Percentiles rank a stretch among this genome's conserved stretches.
Conservation (phyloP, 2,113 vertebrate species). For the Chionomys nivalis region DNA sequence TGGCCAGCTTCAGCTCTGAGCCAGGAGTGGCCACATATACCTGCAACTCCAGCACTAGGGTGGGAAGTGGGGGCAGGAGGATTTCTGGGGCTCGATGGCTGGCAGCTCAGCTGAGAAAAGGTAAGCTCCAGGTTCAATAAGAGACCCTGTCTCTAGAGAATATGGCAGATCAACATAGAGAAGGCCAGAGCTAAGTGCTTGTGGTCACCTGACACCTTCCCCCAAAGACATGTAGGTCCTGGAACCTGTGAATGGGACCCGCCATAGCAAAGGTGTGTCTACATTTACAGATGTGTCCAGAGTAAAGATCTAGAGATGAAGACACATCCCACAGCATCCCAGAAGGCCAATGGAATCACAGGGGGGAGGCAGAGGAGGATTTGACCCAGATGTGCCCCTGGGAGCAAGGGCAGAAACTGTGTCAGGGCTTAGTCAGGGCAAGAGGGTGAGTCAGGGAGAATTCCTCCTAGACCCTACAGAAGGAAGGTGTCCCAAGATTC, state of each 20-base stretch:
- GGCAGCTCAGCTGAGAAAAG: not conserved
- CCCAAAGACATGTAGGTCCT: not conserved
- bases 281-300: no score
- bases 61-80: no score
- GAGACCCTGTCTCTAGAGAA: not conserved
- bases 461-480: not conserved
- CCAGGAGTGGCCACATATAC: not conserved
- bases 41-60: not conserved
- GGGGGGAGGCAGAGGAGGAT: not conserved
- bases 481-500: not conserved
- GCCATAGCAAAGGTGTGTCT: not conserved
- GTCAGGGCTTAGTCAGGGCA: fast-evolving
- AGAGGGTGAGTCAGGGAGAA: not conserved
- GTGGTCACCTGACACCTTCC: not conserved
- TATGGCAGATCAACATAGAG: not conserved
- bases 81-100: not conserved
- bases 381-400: not conserved
- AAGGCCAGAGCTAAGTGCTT: not conserved
- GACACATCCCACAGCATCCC: not conserved
- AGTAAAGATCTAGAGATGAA: not conserved
- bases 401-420: not conserved
- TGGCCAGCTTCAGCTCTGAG: not conserved
- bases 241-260: not conserved
- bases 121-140: not conserved
- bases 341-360: not conserved